Evolutionary conservation across 2,797 vertebrate species (phyloP).

Genomic region (Podargus strigoides): DNA sequence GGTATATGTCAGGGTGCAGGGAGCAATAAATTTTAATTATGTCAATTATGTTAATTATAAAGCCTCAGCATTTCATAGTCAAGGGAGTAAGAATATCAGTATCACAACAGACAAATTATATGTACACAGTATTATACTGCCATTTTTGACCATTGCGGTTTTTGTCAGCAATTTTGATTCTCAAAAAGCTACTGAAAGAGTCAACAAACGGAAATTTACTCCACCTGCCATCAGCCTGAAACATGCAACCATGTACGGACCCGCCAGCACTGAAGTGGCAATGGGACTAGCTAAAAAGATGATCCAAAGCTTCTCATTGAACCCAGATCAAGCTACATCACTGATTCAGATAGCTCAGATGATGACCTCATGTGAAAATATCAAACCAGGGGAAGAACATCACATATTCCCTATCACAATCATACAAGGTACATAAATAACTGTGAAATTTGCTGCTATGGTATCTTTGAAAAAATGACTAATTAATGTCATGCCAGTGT

Average conservation of each 20-base stretch:
- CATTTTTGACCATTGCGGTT: background rate
- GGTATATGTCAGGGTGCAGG: background rate
- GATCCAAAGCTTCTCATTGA: constrained; percentile 65
- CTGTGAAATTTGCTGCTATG: background rate
- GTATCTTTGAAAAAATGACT: background rate
- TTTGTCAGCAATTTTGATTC: constrained; percentile 45
- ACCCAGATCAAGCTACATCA: constrained; percentile 70
- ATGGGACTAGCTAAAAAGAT: constrained; percentile 60
- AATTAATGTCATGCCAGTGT: background rate
- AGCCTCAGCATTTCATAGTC: background rate
- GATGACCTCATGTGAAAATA: constrained; percentile 44
- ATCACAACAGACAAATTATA: background rate
- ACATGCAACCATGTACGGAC: background rate
- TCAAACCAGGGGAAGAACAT: background rate
- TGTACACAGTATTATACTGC: accelerated
- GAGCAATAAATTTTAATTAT: background rate
- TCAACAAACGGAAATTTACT: constrained; percentile 62
- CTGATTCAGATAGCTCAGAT: constrained; percentile 70
- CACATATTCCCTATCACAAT: constrained; percentile 65
- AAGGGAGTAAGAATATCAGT: background rate
- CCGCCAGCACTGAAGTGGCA: constrained; percentile 20
- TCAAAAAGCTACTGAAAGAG: background rate
- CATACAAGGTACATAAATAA: constrained; percentile 65
- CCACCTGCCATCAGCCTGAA: constrained; percentile 64
- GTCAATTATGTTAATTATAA: background rate